Percentiles rank a stretch among this genome's conserved stretches.
These are phyloP conservation scores for Oryzias sinensis DNA, from an alignment of 2,797 vertebrate genomes.

Conservation along the genomic window DNA sequence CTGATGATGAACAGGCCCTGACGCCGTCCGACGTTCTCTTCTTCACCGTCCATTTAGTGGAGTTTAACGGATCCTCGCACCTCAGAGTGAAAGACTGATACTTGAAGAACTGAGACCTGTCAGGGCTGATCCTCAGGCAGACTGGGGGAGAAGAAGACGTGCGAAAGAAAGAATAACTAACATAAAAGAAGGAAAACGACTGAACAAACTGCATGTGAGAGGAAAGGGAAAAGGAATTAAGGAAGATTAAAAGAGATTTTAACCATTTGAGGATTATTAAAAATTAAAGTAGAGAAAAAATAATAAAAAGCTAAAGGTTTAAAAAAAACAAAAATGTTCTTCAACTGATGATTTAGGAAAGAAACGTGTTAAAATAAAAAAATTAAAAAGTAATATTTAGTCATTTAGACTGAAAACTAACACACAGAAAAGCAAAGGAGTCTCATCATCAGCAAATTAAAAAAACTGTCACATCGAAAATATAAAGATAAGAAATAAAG, in stretches of 20 bases:
- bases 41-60: slow-evolving; percentile 50
- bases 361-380: too few species aligned
- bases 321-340: too few species aligned
- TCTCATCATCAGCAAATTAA: too few species aligned
- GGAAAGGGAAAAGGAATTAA: not conserved
- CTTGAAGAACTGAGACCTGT: slow-evolving; percentile 46
- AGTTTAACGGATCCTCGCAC: slow-evolving; percentile 26
- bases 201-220: not conserved
- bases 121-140: slow-evolving; percentile 42
- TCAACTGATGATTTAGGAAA: too few species aligned
- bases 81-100: slow-evolving; percentile 37
- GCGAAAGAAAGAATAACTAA: rapidly evolving
- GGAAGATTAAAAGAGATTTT: not conserved
- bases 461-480: not conserved
- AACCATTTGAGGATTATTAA: not conserved
- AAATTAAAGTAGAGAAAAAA: not conserved
- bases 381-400: too few species aligned
- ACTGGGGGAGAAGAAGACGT: not conserved
- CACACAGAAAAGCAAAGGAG: too few species aligned
- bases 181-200: too few species aligned
- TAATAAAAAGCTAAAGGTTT: not conserved
- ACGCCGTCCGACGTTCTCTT: slow-evolving; percentile 12
- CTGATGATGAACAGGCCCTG: slow-evolving; percentile 12
- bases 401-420: too few species aligned
- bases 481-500: not conserved